Conservation (phyloP, 2,888 invertebrate species). For the Hyppa rectilinea region DNA sequence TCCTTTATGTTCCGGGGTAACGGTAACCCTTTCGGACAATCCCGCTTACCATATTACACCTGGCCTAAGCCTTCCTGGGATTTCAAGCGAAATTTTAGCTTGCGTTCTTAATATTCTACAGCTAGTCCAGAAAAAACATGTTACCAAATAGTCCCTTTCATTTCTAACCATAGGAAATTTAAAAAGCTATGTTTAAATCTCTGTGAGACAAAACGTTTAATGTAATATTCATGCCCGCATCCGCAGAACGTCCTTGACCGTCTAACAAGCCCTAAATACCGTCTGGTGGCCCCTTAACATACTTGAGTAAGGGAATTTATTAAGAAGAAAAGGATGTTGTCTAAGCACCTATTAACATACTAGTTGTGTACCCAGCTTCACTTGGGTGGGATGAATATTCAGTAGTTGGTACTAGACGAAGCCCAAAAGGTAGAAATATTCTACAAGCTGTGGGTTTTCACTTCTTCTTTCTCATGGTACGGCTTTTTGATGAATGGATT, state of each 20-base stretch:
- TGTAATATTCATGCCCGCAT: conserved; percentile 65
- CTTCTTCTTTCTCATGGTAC: too few species aligned
- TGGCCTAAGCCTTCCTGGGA: too few species aligned
- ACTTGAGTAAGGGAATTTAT: conserved; percentile 41
- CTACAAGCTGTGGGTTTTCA: too few species aligned
- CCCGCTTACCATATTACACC: too few species aligned
- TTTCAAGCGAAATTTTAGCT: too few species aligned
- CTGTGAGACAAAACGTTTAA: conserved; percentile 47
- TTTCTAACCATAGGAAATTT: background rate
- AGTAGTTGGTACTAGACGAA: background rate
- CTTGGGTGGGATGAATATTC: conserved; percentile 45
- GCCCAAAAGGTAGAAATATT: background rate
- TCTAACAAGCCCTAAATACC: conserved; percentile 60
- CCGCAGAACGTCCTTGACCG: conserved; percentile 60
- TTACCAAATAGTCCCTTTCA: conserved; percentile 18
- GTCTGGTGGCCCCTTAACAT: conserved; percentile 48
- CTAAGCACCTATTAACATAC: conserved; percentile 46
- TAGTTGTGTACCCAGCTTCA: conserved; percentile 5
- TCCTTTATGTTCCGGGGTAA: too few species aligned
- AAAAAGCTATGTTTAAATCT: conserved; percentile 58
- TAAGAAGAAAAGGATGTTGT: conserved; percentile 58
- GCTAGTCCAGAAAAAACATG: too few species aligned
- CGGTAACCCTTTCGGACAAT: too few species aligned
- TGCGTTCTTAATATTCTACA: too few species aligned
- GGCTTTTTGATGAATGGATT: too few species aligned